Percentiles rank a stretch among this genome's conserved stretches.
These are phyloP conservation scores for Xestia rhomboidea DNA, from an alignment of 2,888 invertebrate genomes.

Conservation along the genomic window DNA sequence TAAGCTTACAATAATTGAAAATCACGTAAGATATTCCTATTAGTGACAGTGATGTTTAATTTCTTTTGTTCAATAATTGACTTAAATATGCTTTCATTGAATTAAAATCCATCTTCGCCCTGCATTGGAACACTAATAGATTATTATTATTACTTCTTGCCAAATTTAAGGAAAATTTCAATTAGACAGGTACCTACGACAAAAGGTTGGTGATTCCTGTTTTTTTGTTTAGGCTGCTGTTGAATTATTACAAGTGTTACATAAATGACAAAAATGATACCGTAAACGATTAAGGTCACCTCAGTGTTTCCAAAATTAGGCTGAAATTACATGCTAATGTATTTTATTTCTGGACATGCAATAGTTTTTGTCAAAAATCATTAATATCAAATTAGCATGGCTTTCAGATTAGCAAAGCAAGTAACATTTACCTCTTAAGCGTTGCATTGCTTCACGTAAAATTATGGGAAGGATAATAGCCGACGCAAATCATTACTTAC, in stretches of 20 bases:
- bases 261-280: conserved; percentile 72
- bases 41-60: background rate
- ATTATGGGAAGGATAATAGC: background rate
- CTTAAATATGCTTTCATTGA: background rate
- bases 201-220: conserved; percentile 67
- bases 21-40: background rate
- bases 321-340: conserved; percentile 51
- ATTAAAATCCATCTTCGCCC: background rate
- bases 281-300: conserved; percentile 75
- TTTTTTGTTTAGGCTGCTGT: conserved; percentile 55
- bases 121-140: background rate
- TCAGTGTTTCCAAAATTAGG: conserved; percentile 49
- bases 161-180: background rate
- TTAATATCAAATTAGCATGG: conserved; percentile 51
- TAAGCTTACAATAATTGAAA: background rate
- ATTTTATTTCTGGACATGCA: conserved; percentile 36
- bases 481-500: background rate
- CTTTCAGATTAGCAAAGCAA: conserved; percentile 11
- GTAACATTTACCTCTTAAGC: background rate
- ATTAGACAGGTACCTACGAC: background rate
- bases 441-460: conserved; percentile 23
- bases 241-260: conserved; percentile 66
- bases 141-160: background rate
- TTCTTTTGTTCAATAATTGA: background rate
- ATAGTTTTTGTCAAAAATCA: conserved; percentile 42